Base-by-base conservation (phyloP, 2,797 vertebrate species). In the Hephaestus fuliginosus region DNA sequence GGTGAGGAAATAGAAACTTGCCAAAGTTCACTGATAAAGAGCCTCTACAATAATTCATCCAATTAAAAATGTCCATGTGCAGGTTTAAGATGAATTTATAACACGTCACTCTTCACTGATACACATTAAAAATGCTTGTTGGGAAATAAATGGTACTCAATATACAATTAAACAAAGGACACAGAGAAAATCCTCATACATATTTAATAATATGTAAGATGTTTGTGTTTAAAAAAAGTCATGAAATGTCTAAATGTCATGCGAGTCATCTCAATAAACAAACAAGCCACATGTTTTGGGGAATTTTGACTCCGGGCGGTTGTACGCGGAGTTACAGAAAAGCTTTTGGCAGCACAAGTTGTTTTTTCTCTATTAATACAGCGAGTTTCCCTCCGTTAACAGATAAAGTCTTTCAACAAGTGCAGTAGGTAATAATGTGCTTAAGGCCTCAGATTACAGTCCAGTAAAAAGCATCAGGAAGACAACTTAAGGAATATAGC, bases 121-220 rank as follows among this genome's bases (percentile, higher is more conserved):
- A 33, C 11, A 36, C 60, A 63, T 51, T n/a, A 39, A 25, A 30
- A 7, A 4, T 0, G 7, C 58, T 10, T 5, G 3, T 39, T 7
- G 7, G 22, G 7, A 14, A 62, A 44, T 22, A 18, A n/a, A 12
- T 18, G 33, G 20, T 33, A 48, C 3, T 3, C 1, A 75, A 3
- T 15, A 39, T 46, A 30, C 18, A 56, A 63, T 53, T 1, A 52
- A 69, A 46, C 22, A 8, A 63, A 74, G 5, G 20, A 65, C 25
- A 71, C 55, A 52, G 25, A 14, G 20, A 55, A 63, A 44, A 43
- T 72, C n/a, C 30, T 78, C 14, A 67, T 15, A 71, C 41, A 67
- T 68, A 63, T 90, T 88, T 87, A 84, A 48, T 72, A 4, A 70
- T 79, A 52, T 56, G 51, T 11, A 55, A 56, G 58, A 70, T 30